A percentile compares a stretch with the other conserved stretches of the same genome.
Evolutionary conservation across 2,888 invertebrate species (phyloP).

Genomic region (Ecliptopera silaceata): DNA sequence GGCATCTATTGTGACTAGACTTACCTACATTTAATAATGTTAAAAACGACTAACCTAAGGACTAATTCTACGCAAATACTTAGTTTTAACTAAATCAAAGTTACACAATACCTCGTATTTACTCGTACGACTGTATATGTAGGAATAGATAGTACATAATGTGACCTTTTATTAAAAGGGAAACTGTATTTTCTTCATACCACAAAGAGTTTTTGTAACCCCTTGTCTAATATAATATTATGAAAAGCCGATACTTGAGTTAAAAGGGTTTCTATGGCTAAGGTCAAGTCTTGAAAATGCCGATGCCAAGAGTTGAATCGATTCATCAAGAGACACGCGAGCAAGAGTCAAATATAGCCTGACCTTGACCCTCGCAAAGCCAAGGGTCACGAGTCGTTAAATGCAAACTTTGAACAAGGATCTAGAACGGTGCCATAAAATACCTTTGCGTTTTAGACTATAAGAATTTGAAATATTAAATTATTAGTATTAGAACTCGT

Average conservation of each 20-base stretch:
- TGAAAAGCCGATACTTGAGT: constrained; percentile 1
- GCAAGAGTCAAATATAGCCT: constrained; percentile 27
- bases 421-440: background rate
- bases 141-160: too few relatives aligned
- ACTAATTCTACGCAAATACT: too few relatives aligned
- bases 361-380: constrained; percentile 31
- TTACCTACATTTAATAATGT: too few relatives aligned
- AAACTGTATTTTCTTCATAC: background rate
- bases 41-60: too few relatives aligned
- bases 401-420: constrained; percentile 19
- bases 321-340: constrained; percentile 40
- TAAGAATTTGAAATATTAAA: too few relatives aligned
- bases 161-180: background rate
- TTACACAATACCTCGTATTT: too few relatives aligned
- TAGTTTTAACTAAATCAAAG: too few relatives aligned
- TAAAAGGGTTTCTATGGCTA: background rate
- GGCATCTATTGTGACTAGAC: too few relatives aligned
- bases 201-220: background rate
- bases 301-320: constrained; percentile 31
- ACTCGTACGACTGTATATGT: too few relatives aligned
- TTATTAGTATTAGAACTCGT: too few relatives aligned
- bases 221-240: background rate
- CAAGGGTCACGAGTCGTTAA: constrained; percentile 19
- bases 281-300: constrained; percentile 22
- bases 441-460: too few relatives aligned